Base-by-base conservation (phyloP, 2,113 vertebrate species). In the Dipodomys spectabilis region DNA sequence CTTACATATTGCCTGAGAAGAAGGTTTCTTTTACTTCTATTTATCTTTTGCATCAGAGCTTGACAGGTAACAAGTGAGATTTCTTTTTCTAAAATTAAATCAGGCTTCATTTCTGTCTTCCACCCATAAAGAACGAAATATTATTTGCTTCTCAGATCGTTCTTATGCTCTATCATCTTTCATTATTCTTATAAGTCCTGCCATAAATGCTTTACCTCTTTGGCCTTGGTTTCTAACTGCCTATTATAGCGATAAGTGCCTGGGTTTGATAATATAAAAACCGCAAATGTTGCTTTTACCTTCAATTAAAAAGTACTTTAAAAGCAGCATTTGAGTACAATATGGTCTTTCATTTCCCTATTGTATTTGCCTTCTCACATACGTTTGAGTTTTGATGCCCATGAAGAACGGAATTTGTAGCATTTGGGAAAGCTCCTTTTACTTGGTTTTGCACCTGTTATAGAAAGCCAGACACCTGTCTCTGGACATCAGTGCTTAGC, bases 1-100 rank as follows among this genome's bases (percentile, higher is more conserved):
- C 82, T 95, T 97, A 91, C 95, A 60, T 95, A 90, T 86, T 97
- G 92, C 64, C 74, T 83, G 77, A 86, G 88, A 97, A 97, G 95
- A 86, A 96, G 22, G 72, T 88, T 97, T 97, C 96, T 96, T 96
- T 96, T 96, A 82, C 80, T 95, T 96, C 94, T 93, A 78, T 93
- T 96, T 98, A 96, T 96, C 92, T 97, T 97, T 97, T 96, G 73
- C 80, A 97, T 97, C 91, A 77, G 67, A 25, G 30, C 95, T 96
- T 97, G 97, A 95, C 91, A 96, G 77, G 49, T 95, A 96, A 97
- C 93, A 98, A 98, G 98, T 97, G 93, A 97, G 97, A 97, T 97
- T 97, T 94, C 44, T 94, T 95, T 97, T 88, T 86, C 53, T 97
- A 90, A 97, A 95, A 96, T 97, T 97, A 97, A 97, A 97, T 95